These are phyloP conservation scores for Drosophila meridionalis DNA, from an alignment of 2,888 invertebrate species.

Conservation along the genomic window DNA sequence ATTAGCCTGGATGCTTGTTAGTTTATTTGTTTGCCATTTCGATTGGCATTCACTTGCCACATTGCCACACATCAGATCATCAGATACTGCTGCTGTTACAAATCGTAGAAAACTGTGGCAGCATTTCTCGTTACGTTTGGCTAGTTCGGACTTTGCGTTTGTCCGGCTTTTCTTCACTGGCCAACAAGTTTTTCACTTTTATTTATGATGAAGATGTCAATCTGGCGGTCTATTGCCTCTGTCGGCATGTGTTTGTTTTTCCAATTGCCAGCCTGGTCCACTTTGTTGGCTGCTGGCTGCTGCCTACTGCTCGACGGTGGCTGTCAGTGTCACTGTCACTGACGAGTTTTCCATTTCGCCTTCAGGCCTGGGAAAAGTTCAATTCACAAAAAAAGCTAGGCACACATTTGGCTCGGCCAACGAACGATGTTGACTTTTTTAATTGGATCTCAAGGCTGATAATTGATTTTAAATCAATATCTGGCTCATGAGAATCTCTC, in stretches of 20 bases:
- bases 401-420: slow-evolving; percentile 41
- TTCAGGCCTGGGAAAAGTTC: slow-evolving; percentile 61
- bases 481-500: neutral
- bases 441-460: slow-evolving; percentile 44
- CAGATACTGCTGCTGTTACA: slow-evolving; percentile 35
- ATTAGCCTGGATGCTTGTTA: slow-evolving; percentile 50
- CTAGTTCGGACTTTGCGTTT: slow-evolving; percentile 27
- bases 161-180: slow-evolving; percentile 39
- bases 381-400: slow-evolving; percentile 27
- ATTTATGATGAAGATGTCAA: slow-evolving; percentile 84
- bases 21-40: slow-evolving; percentile 75
- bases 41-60: slow-evolving; percentile 77
- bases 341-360: slow-evolving; percentile 56
- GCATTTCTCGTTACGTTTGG: slow-evolving; percentile 45
- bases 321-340: slow-evolving; percentile 68
- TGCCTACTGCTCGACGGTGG: slow-evolving; percentile 42
- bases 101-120: slow-evolving; percentile 61
- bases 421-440: slow-evolving; percentile 46
- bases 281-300: slow-evolving; percentile 33
- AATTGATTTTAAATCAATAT: slow-evolving; percentile 20
- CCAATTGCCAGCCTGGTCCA: slow-evolving; percentile 59
- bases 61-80: slow-evolving; percentile 51
- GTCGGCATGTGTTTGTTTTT: slow-evolving; percentile 75
- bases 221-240: slow-evolving; percentile 60
- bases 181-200: slow-evolving; percentile 78